Percentiles rank a stretch among this genome's conserved stretches.
These are phyloP conservation scores for Drosophila lacteicornis DNA, from an alignment of 1,140 invertebrate species.

Conservation along the genomic window DNA sequence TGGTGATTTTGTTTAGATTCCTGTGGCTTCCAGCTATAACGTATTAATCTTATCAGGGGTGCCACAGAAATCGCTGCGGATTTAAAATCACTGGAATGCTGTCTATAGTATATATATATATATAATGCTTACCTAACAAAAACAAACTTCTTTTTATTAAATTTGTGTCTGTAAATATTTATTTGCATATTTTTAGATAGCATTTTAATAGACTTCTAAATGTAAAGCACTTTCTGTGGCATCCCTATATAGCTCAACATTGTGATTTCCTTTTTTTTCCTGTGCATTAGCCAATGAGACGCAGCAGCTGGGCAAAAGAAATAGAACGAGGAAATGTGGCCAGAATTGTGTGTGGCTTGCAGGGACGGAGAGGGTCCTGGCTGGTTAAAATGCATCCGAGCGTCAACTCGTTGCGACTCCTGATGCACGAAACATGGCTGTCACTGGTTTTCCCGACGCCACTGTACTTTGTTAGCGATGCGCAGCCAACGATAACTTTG, in stretches of 20 bases:
- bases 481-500: constrained; percentile 62
- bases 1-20: no score
- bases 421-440: constrained; percentile 64
- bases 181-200: no score
- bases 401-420: constrained; percentile 59
- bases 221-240: background rate
- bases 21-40: no score
- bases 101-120: no score
- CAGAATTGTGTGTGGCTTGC: constrained; percentile 54
- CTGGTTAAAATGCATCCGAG: constrained; percentile 39
- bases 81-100: no score
- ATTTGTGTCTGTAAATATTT: no score
- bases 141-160: no score
- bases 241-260: background rate
- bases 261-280: background rate
- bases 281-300: constrained; percentile 56
- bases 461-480: constrained; percentile 55
- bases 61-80: no score
- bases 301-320: constrained; percentile 65
- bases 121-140: no score
- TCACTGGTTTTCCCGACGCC: constrained; percentile 28
- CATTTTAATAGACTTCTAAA: background rate
- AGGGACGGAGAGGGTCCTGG: constrained; percentile 1
- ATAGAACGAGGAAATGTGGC: constrained; percentile 66
- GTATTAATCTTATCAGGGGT: no score